Conservation (phyloP, 35 echinoderm and acorn worm genomes). For the Hemicentrotus pulcherrimus region DNA sequence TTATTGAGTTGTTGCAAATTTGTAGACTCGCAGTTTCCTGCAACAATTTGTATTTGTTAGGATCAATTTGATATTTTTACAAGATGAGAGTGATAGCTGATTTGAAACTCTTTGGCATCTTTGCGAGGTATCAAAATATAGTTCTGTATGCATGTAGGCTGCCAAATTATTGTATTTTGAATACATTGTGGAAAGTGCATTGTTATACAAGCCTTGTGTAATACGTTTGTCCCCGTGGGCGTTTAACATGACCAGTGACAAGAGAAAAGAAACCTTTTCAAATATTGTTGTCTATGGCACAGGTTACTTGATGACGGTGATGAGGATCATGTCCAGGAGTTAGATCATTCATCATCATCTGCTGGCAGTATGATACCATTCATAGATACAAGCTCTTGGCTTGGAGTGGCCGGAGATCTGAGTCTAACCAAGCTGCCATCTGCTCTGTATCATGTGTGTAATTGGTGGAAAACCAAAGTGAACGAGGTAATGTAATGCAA, state of each 20-base stretch:
- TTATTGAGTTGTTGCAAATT: not conserved
- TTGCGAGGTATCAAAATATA: not conserved
- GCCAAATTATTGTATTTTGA: not conserved
- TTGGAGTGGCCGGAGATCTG: constrained; percentile 32
- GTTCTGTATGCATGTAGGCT: not conserved
- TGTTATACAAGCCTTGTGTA: not conserved
- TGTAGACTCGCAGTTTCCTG: not conserved
- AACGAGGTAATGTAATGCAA: constrained; percentile 30
- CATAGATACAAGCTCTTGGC: constrained; percentile 56
- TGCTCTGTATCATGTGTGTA: constrained; percentile 46
- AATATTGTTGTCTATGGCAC: not conserved
- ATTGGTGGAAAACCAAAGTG: constrained; percentile 50
- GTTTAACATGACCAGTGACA: not conserved
- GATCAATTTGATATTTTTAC: not conserved
- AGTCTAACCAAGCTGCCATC: constrained; percentile 51
- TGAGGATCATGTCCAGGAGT: constrained; percentile 35
- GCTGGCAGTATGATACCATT: constrained; percentile 44
- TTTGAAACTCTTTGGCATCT: not conserved
- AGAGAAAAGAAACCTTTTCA: not conserved
- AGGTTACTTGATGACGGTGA: constrained; percentile 6
- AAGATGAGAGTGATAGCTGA: not conserved
- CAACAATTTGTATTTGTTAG: not conserved
- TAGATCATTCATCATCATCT: not conserved
- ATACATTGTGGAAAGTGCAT: not conserved
- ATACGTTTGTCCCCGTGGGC: not conserved